Conservation (phyloP, 2,113 vertebrate species). For the Oenanthe melanoleuca region DNA sequence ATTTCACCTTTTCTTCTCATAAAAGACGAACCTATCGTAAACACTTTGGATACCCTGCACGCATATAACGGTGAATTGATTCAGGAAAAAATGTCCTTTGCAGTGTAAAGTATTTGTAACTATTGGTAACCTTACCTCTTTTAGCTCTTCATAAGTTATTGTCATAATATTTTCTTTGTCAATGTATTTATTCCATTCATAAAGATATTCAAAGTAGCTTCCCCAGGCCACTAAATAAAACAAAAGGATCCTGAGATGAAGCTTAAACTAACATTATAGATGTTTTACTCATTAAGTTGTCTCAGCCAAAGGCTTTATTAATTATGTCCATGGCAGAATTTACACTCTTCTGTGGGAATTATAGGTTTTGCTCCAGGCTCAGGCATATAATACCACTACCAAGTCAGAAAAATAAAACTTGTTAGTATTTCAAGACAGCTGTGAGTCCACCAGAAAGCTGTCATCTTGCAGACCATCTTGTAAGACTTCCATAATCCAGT, state of each 20-base stretch:
- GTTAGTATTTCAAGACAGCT: not conserved
- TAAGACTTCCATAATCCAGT: not conserved
- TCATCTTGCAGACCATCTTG: not conserved
- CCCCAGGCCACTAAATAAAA: conserved; percentile 74
- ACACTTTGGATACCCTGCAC: not conserved
- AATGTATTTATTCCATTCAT: conserved; percentile 76
- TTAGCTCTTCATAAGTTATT: conserved; percentile 78
- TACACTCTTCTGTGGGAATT: not conserved
- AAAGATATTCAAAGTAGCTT: conserved; percentile 77
- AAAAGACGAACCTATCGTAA: not conserved
- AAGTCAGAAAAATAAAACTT: not conserved
- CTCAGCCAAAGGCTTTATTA: not conserved
- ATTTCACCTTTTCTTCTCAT: not conserved
- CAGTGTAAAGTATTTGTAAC: not conserved
- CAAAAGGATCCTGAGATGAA: not conserved
- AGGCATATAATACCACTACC: not conserved
- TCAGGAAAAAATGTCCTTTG: not conserved
- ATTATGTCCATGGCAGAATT: not conserved
- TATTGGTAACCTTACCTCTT: conserved; percentile 69
- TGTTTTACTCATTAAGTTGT: not conserved
- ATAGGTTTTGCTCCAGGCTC: not conserved
- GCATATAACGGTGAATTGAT: not conserved
- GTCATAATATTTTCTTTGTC: conserved; percentile 74
- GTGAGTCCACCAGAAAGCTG: not conserved
- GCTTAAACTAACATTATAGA: not conserved